Base-by-base conservation (phyloP, 1,140 invertebrate genomes). In the Aphelenchoides avenae region DNA sequence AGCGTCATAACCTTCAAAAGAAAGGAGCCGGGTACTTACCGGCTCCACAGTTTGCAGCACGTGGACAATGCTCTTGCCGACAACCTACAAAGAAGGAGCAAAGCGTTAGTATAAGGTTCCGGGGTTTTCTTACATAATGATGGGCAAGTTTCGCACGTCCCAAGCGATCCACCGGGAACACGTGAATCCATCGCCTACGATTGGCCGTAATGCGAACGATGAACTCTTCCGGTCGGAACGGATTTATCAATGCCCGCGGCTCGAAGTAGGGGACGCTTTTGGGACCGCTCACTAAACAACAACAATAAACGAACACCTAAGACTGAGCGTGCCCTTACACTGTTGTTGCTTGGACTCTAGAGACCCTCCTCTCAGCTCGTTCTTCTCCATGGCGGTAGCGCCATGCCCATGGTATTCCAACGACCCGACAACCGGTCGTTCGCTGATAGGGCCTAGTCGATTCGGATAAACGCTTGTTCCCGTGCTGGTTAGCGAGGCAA, bases 121-220 rank as follows among this genome's bases (percentile, higher is more conserved):
- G n/a, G n/a, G n/a, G n/a, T n/a, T n/a, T n/a, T n/a, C n/a, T n/a
- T n/a, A n/a, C n/a, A 55, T 56, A 76, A 49, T 73, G 69, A 62
- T 73, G 64, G 3, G 73, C 57, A 27, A 57, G 49, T 36, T 61
- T 70, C 24, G 65, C 68, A 39, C 58, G 31, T 22, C 73, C 73
- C 2, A 52, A 59, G 51, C 74, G 68, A 87, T 87, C 89, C 84
- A 91, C 90, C 3, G 94, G 93, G 80, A 98, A 97, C 57, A 95
- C 94, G 77, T 99, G 93, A 5, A 91, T 94, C 94, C 94, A 99
- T 47, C 94, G 82, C 42, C 92, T 81, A 43, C 94, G 82, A 79
- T 96, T 96, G 42, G 91, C 94, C 0, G 93, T 97, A 41, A 96
- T 80, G 78, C 94, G 94, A 48, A 96, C 91, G 30, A 89, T 91